A percentile compares a stretch with the other conserved stretches of the same genome.
phyloP scores from a whole-genome alignment of 2,888 invertebrate genomes.

The Aricia artaxerxes region DNA sequence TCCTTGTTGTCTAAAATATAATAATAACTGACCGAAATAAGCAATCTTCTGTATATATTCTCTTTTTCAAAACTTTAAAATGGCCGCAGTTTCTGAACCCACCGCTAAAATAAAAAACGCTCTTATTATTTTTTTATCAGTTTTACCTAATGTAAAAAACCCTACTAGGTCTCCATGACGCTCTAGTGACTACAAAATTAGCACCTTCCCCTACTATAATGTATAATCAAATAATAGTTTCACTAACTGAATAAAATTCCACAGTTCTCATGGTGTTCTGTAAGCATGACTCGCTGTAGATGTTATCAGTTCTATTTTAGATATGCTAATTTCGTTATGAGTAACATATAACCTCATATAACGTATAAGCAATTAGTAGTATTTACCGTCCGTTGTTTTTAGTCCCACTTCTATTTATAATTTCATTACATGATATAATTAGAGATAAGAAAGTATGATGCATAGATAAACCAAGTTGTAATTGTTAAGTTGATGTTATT shows the following conservation, averaged over 20 bases:
- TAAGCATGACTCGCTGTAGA: neutral
- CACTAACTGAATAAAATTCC: neutral
- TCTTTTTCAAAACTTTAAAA: too few relatives aligned
- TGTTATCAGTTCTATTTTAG: conserved; percentile 6
- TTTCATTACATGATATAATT: neutral
- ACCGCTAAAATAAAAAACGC: too few relatives aligned
- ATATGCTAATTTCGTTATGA: neutral
- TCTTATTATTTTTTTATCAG: too few relatives aligned
- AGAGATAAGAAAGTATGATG: neutral
- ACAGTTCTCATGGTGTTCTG: neutral
- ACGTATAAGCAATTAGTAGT: neutral
- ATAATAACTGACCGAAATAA: too few relatives aligned
- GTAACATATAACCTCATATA: neutral
- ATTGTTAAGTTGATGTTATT: neutral
- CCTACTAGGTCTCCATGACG: too few relatives aligned
- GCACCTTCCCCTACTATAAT: too few relatives aligned
- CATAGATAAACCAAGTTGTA: neutral
- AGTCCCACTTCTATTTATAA: neutral
- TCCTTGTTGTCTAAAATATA: too few relatives aligned
- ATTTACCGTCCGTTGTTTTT: neutral
- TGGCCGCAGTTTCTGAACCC: too few relatives aligned
- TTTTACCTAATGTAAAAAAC: too few relatives aligned
- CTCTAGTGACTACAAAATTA: too few relatives aligned
- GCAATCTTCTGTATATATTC: too few relatives aligned
- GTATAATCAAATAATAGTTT: too few relatives aligned